Percentiles rank a stretch among this genome's conserved stretches.
phyloP scores from a whole-genome alignment of 1,140 invertebrate genomes.

The Neotoxoptera formosana region DNA sequence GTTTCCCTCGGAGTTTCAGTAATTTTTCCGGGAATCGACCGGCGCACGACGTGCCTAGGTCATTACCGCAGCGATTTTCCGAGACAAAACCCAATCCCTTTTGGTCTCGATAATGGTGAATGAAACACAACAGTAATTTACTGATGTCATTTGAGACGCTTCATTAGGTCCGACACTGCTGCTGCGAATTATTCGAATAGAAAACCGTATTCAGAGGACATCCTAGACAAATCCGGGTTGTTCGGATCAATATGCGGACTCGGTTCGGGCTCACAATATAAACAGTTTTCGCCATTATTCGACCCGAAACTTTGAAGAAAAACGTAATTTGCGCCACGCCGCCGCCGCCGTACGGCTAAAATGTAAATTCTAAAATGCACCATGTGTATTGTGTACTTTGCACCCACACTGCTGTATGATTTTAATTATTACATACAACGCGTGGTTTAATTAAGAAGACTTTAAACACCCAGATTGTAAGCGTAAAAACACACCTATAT shows the following conservation, averaged over 20 bases:
- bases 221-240: not conserved
- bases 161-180: not conserved
- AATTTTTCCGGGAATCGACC: not conserved
- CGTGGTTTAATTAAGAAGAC: not conserved
- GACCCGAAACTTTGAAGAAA: not conserved
- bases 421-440: not conserved
- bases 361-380: constrained; percentile 3
- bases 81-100: not conserved
- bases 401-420: not conserved
- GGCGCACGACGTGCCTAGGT: not conserved
- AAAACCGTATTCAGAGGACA: not conserved
- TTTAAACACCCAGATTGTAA: not conserved
- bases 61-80: not conserved
- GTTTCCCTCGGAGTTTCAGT: not conserved
- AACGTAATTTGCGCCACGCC: not conserved
- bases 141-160: not conserved
- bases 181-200: not conserved
- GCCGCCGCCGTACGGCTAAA: not conserved
- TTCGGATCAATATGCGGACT: not conserved
- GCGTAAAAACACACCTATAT: not conserved
- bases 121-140: not conserved
- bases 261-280: not conserved
- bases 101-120: not conserved
- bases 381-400: not conserved
- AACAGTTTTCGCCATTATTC: not conserved